phyloP scores from a whole-genome alignment of 2,113 vertebrate species.

The Ictalurus punctatus region DNA sequence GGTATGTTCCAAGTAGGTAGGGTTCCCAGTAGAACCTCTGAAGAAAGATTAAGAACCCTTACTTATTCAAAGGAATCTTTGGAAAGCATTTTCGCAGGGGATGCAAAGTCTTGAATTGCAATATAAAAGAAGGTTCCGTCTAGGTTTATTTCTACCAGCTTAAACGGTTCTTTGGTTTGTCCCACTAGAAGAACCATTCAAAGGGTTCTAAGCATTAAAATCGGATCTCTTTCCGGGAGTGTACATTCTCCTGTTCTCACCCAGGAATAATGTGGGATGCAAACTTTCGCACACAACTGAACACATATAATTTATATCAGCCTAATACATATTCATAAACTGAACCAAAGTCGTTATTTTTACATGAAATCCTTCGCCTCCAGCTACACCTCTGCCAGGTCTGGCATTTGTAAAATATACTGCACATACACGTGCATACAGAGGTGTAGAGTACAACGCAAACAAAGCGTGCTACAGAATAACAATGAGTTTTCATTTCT shows the following conservation, averaged over 20 bases:
- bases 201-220: not conserved
- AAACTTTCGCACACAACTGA: not conserved
- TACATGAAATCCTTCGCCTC: conserved; percentile 15
- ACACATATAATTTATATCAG: not conserved
- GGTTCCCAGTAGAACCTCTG: not conserved
- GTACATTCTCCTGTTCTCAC: not conserved
- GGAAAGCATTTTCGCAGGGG: not conserved
- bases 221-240: not conserved
- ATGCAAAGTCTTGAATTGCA: not conserved
- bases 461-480: conserved; percentile 21
- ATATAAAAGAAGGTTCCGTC: not conserved
- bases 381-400: conserved; percentile 11
- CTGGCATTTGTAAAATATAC: not conserved
- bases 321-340: not conserved
- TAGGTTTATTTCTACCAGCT: not conserved
- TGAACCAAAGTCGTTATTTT: not conserved
- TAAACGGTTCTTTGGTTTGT: not conserved
- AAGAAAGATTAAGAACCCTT: not conserved
- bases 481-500: not conserved
- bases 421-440: not conserved
- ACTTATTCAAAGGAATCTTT: not conserved
- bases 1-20: not conserved
- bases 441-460: not conserved
- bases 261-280: not conserved
- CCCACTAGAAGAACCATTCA: not conserved